A percentile compares a stretch with the other conserved stretches of the same genome.
These are phyloP conservation scores for Bradypodion ventrale DNA, from an alignment of 2,797 vertebrate genomes.

Conservation along the genomic window DNA sequence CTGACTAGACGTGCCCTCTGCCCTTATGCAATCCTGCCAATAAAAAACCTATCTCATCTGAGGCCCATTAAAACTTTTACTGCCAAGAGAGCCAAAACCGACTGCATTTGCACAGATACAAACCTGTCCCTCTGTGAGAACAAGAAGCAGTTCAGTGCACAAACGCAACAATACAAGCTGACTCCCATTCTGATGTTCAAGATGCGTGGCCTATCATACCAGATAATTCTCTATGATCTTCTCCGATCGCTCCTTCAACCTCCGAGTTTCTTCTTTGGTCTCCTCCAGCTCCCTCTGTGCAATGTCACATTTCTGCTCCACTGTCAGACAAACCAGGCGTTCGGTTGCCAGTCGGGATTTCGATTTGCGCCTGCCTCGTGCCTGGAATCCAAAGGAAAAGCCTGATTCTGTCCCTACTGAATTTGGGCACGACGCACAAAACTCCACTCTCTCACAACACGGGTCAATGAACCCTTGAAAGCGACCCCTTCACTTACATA, in stretches of 20 bases:
- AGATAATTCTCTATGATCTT: constrained; percentile 68
- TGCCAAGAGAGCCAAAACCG: background rate
- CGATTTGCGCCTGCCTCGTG: constrained; percentile 58
- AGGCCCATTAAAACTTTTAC: background rate
- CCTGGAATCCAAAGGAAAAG: constrained; percentile 57
- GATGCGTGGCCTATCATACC: constrained; percentile 59
- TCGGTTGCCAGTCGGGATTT: constrained; percentile 51
- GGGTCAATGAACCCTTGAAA: too few relatives aligned
- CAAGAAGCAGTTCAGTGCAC: background rate
- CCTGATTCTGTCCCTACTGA: too few relatives aligned
- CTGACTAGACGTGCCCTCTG: background rate
- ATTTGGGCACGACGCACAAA: too few relatives aligned
- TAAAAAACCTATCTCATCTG: background rate
- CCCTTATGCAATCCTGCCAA: background rate
- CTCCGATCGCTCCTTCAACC: constrained; percentile 62
- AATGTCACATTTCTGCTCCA: constrained; percentile 77
- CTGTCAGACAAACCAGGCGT: constrained; percentile 56
- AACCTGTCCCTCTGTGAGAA: background rate
- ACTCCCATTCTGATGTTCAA: rapidly evolving
- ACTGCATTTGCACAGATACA: too few relatives aligned
- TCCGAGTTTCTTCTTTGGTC: constrained; percentile 65
- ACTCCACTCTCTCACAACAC: too few relatives aligned
- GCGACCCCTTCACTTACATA: background rate
- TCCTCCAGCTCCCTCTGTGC: constrained; percentile 73
- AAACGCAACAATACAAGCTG: background rate